These are phyloP conservation scores for Ridgeia piscesae DNA, from an alignment of 1,140 invertebrate species.

Conservation along the genomic window DNA sequence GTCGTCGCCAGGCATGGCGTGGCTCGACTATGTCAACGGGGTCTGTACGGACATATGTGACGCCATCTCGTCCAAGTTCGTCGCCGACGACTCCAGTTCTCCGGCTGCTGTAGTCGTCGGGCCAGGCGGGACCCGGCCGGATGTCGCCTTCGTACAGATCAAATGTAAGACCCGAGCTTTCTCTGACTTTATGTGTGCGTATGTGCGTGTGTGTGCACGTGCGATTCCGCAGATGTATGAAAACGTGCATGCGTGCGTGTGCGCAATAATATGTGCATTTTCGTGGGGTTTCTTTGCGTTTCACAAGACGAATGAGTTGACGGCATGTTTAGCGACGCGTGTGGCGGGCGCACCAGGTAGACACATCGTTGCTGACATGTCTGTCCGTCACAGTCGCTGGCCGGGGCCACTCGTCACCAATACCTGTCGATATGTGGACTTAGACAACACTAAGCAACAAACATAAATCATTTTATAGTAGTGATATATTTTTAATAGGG, in stretches of 20 bases:
- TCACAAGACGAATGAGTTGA: too few species aligned
- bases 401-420: too few species aligned
- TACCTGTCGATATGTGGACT: too few species aligned
- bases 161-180: neutral
- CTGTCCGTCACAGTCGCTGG: too few species aligned
- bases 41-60: neutral
- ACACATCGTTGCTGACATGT: too few species aligned
- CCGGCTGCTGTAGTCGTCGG: neutral
- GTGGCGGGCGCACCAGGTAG: too few species aligned
- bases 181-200: neutral
- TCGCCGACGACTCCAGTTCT: neutral
- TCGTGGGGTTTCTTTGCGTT: too few species aligned
- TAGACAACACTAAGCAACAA: too few species aligned
- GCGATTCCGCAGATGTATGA: neutral
- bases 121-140: neutral
- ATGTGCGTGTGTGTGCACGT: neutral
- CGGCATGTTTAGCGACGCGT: too few species aligned
- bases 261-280: too few species aligned
- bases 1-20: neutral
- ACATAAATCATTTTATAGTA: too few species aligned
- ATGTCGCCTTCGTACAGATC: neutral
- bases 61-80: neutral
- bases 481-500: too few species aligned
- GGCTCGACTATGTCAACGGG: conserved; percentile 3
- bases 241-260: neutral